These are phyloP conservation scores for Rynchops niger DNA, from an alignment of 2,113 vertebrate genomes.

Conservation along the genomic window DNA sequence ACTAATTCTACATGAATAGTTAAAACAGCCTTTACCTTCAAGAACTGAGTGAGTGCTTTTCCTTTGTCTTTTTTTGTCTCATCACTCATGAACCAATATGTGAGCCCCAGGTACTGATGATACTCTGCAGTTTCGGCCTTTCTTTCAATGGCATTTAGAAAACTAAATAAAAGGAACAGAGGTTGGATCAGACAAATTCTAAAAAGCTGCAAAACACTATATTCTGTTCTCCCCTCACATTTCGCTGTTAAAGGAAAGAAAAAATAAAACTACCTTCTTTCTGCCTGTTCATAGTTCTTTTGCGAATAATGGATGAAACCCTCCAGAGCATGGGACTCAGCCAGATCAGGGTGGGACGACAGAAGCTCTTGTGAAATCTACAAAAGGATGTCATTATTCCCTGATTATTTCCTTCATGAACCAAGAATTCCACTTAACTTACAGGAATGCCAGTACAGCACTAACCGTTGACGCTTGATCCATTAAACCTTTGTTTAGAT, in stretches of 20 bases:
- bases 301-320: conserved; percentile 78
- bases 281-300: conserved; percentile 81
- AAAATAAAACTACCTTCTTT: conserved; percentile 80
- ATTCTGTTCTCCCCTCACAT: background rate
- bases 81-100: conserved; percentile 92
- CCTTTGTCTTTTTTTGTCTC: conserved; percentile 86
- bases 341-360: conserved; percentile 76
- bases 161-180: conserved; percentile 74
- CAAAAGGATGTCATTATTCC: background rate
- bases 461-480: conserved; percentile 85
- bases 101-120: conserved; percentile 84
- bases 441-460: background rate
- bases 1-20: background rate
- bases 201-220: background rate
- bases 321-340: conserved; percentile 79
- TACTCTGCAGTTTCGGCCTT: conserved; percentile 81
- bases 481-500: conserved; percentile 80
- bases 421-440: background rate
- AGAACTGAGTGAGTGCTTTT: conserved; percentile 88
- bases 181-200: background rate
- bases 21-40: conserved; percentile 80
- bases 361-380: conserved; percentile 86
- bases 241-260: background rate
- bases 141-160: conserved; percentile 81
- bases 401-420: background rate